A percentile compares a stretch with the other conserved stretches of the same genome.
Conservation (phyloP, 2,888 invertebrate species). For the Platycheirus albimanus region DNA sequence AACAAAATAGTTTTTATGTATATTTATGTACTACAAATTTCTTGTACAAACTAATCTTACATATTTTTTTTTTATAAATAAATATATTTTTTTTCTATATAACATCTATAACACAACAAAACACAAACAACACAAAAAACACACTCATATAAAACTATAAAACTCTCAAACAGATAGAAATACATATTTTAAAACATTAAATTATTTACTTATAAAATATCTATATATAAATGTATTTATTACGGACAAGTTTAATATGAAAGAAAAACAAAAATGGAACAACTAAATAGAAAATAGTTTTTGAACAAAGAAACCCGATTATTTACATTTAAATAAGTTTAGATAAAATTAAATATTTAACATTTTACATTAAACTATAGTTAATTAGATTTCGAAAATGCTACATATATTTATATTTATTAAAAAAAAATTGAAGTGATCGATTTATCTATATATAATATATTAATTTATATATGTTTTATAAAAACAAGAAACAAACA, state of each 20-base stretch:
- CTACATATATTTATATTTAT: constrained; percentile 61
- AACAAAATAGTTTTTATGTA: constrained; percentile 27
- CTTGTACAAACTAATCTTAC: constrained; percentile 64
- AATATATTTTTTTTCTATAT: constrained; percentile 42
- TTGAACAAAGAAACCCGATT: constrained; percentile 68
- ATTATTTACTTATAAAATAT: constrained; percentile 49
- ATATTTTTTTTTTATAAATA: constrained; percentile 36
- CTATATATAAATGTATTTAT: constrained; percentile 55
- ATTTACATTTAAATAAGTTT: constrained; percentile 71
- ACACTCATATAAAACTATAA: constrained; percentile 24
- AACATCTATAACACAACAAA: constrained; percentile 19
- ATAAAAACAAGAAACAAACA: constrained; percentile 33
- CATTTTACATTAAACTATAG: constrained; percentile 51
- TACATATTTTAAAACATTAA: constrained; percentile 47
- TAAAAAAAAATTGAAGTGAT: constrained; percentile 51
- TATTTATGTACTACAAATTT: constrained; percentile 63
- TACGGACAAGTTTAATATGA: constrained; percentile 38
- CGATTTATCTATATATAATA: constrained; percentile 55
- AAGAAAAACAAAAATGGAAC: constrained; percentile 26
- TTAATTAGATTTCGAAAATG: constrained; percentile 52
- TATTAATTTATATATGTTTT: constrained; percentile 34
- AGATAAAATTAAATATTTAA: constrained; percentile 59
- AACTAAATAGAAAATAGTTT: constrained; percentile 52
- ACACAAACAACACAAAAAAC: constrained; percentile 35
- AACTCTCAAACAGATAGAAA: constrained; percentile 27